Percentiles rank a stretch among this genome's conserved stretches.
Conservation (phyloP, 2,797 vertebrate genomes). For the Aplochiton taeniatus region DNA sequence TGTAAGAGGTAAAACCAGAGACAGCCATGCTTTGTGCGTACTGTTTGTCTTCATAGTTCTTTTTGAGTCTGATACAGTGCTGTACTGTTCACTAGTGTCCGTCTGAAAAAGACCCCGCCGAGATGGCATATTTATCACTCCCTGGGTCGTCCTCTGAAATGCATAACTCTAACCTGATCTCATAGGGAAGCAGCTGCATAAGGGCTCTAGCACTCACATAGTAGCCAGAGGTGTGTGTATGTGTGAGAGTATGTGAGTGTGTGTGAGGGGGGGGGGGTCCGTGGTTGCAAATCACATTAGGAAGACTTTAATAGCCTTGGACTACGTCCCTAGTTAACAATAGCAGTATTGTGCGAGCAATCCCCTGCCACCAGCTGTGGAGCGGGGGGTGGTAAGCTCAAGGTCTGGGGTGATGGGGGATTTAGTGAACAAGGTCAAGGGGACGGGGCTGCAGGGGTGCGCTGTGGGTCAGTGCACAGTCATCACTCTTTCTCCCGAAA, state of each 20-base stretch:
- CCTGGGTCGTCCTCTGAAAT: slow-evolving; percentile 44
- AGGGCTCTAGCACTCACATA: slow-evolving; percentile 52
- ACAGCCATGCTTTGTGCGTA: slow-evolving; percentile 48
- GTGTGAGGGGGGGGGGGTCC: slow-evolving; percentile 21
- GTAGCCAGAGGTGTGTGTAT: slow-evolving; percentile 39
- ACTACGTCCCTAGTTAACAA: slow-evolving; percentile 53
- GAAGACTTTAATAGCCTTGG: slow-evolving; percentile 43
- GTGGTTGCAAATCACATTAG: slow-evolving; percentile 64
- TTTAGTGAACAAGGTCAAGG: slow-evolving; percentile 31
- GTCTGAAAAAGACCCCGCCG: slow-evolving; percentile 49
- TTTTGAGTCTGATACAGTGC: slow-evolving; percentile 52
- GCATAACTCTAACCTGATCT: slow-evolving; percentile 75
- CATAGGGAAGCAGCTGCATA: slow-evolving; percentile 78
- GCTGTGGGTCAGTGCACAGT: slow-evolving; percentile 33
- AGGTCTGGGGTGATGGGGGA: slow-evolving; percentile 46
- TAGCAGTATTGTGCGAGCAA: slow-evolving; percentile 44
- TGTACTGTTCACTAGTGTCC: slow-evolving; percentile 43
- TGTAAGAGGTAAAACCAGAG: slow-evolving; percentile 25
- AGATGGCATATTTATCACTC: slow-evolving; percentile 61
- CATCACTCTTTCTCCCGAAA: slow-evolving; percentile 15
- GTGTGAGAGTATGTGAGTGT: slow-evolving; percentile 20
- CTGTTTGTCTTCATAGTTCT: slow-evolving; percentile 42
- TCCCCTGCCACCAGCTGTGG: slow-evolving; percentile 28
- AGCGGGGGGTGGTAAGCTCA: slow-evolving; percentile 51
- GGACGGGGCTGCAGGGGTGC: slow-evolving; percentile 21